Evolutionary conservation across 2,113 vertebrate genomes (phyloP).

Genomic region (Urocynchramus pylzowi): DNA sequence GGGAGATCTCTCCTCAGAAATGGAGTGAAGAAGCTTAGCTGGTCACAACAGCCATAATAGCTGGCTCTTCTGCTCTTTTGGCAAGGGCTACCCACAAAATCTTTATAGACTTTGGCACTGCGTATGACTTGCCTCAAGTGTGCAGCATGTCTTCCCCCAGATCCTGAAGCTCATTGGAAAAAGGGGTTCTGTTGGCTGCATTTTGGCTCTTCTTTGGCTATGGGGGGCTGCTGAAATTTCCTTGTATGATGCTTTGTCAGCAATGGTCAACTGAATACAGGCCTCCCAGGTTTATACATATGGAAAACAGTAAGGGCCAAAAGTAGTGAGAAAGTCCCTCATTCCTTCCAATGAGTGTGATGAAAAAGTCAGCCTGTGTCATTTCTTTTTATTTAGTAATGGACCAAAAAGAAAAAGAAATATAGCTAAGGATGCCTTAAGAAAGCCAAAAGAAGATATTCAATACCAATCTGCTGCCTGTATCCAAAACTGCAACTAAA

Average conservation of each 20-base stretch:
- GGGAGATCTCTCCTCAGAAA: rapidly evolving
- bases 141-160: neutral
- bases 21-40: neutral
- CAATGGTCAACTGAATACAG: neutral
- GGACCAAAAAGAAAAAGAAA: neutral
- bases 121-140: neutral
- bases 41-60: rapidly evolving
- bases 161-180: neutral
- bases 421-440: neutral
- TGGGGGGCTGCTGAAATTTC: neutral
- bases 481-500: neutral
- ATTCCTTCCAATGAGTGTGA: neutral
- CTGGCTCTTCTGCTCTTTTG: neutral
- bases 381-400: neutral
- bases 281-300: neutral
- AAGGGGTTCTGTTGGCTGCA: neutral
- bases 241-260: neutral
- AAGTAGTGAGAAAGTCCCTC: neutral
- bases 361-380: neutral
- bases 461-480: neutral
- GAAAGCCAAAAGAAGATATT: neutral
- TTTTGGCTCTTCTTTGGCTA: neutral
- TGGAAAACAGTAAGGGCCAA: neutral
- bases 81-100: neutral
- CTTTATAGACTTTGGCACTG: neutral